phyloP scores from a whole-genome alignment of 1,140 invertebrate species.

The Macrosteles quadrilineatus region DNA sequence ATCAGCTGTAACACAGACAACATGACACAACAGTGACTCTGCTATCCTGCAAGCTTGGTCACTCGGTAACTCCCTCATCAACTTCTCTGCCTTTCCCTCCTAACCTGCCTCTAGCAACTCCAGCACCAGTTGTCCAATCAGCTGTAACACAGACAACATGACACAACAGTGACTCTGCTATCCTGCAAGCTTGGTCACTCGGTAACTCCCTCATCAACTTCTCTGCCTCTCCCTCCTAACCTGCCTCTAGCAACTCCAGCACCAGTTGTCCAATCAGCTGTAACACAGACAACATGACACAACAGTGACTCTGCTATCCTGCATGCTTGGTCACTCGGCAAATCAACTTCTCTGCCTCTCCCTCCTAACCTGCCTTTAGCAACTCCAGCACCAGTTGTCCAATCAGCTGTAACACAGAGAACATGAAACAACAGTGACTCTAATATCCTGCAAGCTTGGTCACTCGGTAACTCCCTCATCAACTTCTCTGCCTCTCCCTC shows the following conservation, averaged over 20 bases:
- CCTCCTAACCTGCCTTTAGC: background rate
- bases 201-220: background rate
- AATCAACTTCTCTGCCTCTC: conserved; percentile 6
- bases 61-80: background rate
- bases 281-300: too few species aligned
- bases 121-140: conserved; percentile 9
- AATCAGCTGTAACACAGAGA: conserved; percentile 24
- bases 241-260: conserved; percentile 10
- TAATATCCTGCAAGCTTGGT: too few species aligned
- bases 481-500: background rate
- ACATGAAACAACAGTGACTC: too few species aligned
- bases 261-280: conserved; percentile 23
- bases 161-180: too few species aligned
- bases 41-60: too few species aligned
- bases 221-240: background rate
- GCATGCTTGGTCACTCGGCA: background rate
- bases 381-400: conserved; percentile 11
- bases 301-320: too few species aligned
- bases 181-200: conserved; percentile 6
- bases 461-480: background rate
- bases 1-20: conserved; percentile 27
- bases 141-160: too few species aligned
- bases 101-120: conserved; percentile 13
- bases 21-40: too few species aligned
- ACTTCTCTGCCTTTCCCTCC: background rate